phyloP scores from a whole-genome alignment of 2,797 vertebrate species.

The Lithobates pipiens region DNA sequence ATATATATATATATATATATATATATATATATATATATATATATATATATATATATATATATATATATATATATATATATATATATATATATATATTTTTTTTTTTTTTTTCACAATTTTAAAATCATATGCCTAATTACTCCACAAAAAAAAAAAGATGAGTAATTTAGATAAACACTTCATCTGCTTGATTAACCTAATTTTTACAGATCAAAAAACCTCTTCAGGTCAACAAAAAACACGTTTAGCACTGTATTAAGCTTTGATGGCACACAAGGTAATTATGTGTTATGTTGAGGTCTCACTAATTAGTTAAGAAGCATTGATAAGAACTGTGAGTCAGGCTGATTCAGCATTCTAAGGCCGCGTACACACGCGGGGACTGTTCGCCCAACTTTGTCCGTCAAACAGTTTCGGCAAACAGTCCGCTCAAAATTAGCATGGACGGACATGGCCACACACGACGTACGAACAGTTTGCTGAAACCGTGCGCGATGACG shows the following conservation, averaged over 20 bases:
- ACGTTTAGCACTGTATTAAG: neutral
- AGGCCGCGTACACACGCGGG: too few species aligned
- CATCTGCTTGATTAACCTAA: slow-evolving; percentile 32
- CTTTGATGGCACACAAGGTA: slow-evolving; percentile 1
- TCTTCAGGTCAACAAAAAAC: slow-evolving; percentile 18
- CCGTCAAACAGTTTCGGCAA: too few species aligned
- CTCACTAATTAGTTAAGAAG: slow-evolving; percentile 30
- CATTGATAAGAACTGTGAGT: slow-evolving; percentile 18
- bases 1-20: too few species aligned
- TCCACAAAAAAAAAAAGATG: neutral
- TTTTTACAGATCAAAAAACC: slow-evolving; percentile 36
- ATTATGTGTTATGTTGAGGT: slow-evolving; percentile 29
- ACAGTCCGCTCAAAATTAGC: too few species aligned
- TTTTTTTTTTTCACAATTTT: too few species aligned
- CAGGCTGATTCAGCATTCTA: neutral
- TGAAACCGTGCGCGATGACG: too few species aligned
- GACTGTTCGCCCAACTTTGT: too few species aligned
- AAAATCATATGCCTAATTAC: slow-evolving; percentile 22
- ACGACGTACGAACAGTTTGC: too few species aligned
- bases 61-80: neutral
- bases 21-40: neutral
- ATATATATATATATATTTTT: neutral
- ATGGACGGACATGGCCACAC: too few species aligned
- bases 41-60: too few species aligned
- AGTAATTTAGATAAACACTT: slow-evolving; percentile 28